Percentiles rank a stretch among this genome's conserved stretches.
Evolutionary conservation across 2,113 vertebrate genomes (phyloP).

Genomic region (Phainopepla nitens): DNA sequence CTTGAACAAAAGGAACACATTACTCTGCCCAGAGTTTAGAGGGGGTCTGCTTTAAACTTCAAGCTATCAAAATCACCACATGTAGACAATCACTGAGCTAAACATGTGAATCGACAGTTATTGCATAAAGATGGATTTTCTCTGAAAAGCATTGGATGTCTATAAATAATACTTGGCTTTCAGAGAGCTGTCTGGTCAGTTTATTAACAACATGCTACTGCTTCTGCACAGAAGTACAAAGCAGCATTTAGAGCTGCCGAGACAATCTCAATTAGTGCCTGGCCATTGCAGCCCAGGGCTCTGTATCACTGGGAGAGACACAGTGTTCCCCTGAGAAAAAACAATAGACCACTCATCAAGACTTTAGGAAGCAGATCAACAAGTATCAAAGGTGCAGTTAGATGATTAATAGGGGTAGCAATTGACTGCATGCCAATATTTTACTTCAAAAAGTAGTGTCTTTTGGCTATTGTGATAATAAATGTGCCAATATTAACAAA

Average conservation of each 20-base stretch:
- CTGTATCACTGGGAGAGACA: not conserved
- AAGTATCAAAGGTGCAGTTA: not conserved
- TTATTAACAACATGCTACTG: not conserved
- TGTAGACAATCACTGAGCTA: not conserved
- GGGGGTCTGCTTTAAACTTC: not conserved
- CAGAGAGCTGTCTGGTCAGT: not conserved
- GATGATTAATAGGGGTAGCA: not conserved
- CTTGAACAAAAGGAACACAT: not conserved
- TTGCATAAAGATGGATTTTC: slow-evolving; percentile 10
- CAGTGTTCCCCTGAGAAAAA: not conserved
- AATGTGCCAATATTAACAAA: not conserved
- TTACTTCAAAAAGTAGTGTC: not conserved
- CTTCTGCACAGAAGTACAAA: not conserved
- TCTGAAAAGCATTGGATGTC: not conserved
- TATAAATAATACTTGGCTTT: not conserved
- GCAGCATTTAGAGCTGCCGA: not conserved
- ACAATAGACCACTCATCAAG: not conserved
- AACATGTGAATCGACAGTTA: not conserved
- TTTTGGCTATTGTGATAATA: not conserved
- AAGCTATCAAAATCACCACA: not conserved
- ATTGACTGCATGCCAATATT: not conserved
- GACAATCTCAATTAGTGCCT: not conserved
- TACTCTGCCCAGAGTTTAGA: not conserved
- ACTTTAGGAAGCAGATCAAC: not conserved
- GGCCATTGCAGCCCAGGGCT: not conserved